Percentiles rank a stretch among this genome's conserved stretches.
Evolutionary conservation across 2,797 vertebrate genomes (phyloP).

Genomic region (Gymnoscopelus braueri): DNA sequence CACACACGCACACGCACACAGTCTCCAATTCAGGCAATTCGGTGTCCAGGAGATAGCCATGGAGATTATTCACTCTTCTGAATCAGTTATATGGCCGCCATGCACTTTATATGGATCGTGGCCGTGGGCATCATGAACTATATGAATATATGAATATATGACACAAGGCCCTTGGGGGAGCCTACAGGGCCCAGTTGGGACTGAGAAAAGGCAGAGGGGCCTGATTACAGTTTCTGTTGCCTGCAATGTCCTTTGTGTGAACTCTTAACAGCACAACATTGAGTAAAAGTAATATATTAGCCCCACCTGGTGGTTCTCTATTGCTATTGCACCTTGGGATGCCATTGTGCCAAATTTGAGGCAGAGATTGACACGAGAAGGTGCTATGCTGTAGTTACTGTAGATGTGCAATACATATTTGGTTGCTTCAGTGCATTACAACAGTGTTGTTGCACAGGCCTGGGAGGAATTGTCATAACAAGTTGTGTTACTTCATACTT

Average conservation of each 20-base stretch:
- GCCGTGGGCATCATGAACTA: no score
- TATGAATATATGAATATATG: not conserved
- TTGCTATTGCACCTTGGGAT: constrained; percentile 43
- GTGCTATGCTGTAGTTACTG: no score
- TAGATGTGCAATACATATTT: no score
- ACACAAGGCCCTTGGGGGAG: not conserved
- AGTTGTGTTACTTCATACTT: no score
- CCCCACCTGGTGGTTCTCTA: constrained; percentile 58
- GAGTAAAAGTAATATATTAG: constrained; percentile 18
- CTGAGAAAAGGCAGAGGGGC: constrained; percentile 11
- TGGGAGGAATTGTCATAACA: no score
- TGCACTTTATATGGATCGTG: no score
- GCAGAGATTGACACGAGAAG: not conserved
- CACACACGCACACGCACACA: no score
- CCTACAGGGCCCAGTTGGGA: not conserved
- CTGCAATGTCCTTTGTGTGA: constrained; percentile 46
- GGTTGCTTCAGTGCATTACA: no score
- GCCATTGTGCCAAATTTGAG: not conserved
- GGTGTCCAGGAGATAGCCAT: no score
- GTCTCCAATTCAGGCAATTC: no score
- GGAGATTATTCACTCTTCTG: no score
- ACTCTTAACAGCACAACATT: constrained; percentile 9
- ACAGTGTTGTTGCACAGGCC: no score
- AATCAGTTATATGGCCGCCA: not conserved
- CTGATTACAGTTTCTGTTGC: constrained; percentile 13